Evolutionary conservation across 53 echinoderm and acorn worm genomes (phyloP).

Genomic region (Patiria pectinifera): DNA sequence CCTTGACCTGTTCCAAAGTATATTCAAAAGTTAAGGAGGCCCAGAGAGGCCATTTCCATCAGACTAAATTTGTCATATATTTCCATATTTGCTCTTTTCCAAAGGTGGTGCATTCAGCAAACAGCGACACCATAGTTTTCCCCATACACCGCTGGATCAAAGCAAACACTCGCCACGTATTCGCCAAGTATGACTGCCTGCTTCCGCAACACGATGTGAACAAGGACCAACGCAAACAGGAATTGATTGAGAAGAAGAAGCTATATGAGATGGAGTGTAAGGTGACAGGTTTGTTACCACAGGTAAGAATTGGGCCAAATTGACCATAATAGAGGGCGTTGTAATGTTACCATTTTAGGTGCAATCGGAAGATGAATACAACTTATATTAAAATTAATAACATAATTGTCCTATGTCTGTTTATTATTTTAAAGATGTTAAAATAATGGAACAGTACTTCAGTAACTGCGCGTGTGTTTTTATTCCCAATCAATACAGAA

Average conservation of each 20-base stretch:
- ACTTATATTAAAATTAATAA: neutral
- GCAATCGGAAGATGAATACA: neutral
- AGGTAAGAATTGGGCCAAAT: conserved; percentile 4
- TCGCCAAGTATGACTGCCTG: conserved; percentile 56
- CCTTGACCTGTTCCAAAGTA: too few species aligned
- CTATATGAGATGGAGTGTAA: conserved; percentile 73
- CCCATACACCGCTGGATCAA: conserved; percentile 92
- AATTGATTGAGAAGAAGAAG: conserved; percentile 72
- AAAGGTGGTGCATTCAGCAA: conserved; percentile 39
- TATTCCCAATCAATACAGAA: too few species aligned
- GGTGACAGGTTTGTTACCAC: conserved; percentile 67
- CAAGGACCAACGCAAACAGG: conserved; percentile 69
- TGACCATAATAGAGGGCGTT: neutral
- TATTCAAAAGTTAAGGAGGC: too few species aligned
- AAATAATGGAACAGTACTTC: too few species aligned
- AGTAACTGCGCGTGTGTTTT: too few species aligned
- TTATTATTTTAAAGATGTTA: too few species aligned
- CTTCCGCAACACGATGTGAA: conserved; percentile 82
- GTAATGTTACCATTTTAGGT: neutral
- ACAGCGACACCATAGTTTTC: conserved; percentile 61
- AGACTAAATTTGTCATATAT: too few species aligned
- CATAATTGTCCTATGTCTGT: neutral
- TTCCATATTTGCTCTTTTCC: neutral
- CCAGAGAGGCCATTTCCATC: too few species aligned
- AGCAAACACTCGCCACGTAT: neutral